Base-by-base conservation (phyloP, 2,888 invertebrate genomes). In the Torymus auratus region DNA sequence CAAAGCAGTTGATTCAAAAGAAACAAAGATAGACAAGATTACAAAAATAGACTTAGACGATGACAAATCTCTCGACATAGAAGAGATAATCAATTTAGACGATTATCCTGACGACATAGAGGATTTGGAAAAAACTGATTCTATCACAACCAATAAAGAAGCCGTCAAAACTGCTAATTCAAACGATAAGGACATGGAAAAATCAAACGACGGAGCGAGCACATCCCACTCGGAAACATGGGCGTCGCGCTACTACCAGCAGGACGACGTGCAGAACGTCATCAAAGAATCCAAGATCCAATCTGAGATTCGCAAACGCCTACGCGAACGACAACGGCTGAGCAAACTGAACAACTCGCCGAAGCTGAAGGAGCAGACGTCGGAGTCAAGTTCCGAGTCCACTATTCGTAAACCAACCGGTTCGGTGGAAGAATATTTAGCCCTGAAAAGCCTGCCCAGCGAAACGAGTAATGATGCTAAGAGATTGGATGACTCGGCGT, bases 261-360 rank as follows among this genome's bases (percentile, higher is more conserved):
- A 90, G 14, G 91, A 90, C 56, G 90, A 89, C 80, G 91, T 91
- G 1, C 90, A 90, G 70, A 90, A 83, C 72, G 91, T 91, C 15
- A 91, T 91, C 71, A 91, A 90, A 81, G 91, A 91, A 71, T 91
- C 91, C 1, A 91, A 91, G 76, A 91, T 91, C 60, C 91, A 91
- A 56, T 91, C 91, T 0, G 91, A 91, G 83, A 91, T 91, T 76
- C 86, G 91, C 2, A 91, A 91, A 84, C 87, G 91, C 15, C 84
- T 91, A 69, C 83, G 91, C 28, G 91, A 91, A 84, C 86, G 91
- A 23, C 91, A 91, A 65, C 86, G 90, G 70, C 83, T 88, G 61
- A 87, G 86, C 2, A 90, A 90, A 80, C 81, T 89, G 20, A 88
- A 83, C 74, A 88, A 86, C 81, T 88, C 87, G 10, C 88, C 89